Conservation (phyloP, 2,113 vertebrate genomes). For the Rousettus leschenaultii region DNA sequence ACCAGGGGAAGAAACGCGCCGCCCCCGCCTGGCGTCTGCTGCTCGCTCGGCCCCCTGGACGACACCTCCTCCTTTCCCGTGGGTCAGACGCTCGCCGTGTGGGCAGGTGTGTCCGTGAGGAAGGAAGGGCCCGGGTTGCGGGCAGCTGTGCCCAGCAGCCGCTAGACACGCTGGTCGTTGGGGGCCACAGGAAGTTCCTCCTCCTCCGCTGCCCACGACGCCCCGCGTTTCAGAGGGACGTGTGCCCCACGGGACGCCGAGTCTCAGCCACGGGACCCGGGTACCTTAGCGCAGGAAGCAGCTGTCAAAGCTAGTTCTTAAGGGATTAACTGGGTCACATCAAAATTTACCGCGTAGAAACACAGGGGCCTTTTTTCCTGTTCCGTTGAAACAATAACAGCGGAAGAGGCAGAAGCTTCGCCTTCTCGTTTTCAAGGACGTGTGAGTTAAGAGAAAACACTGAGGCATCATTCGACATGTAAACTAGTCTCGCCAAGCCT, state of each 20-base stretch:
- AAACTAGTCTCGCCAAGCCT: not conserved
- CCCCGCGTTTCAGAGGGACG: conserved; percentile 59
- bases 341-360: conserved; percentile 76
- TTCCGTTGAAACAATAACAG: conserved; percentile 49
- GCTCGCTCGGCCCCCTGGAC: not conserved
- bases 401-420: not conserved
- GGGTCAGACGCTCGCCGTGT: not conserved
- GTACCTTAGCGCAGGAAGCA: conserved; percentile 69
- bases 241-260: conserved; percentile 28
- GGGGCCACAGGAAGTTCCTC: not conserved
- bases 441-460: not conserved
- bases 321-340: conserved; percentile 79
- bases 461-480: not conserved
- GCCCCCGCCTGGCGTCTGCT: not conserved
- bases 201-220: not conserved
- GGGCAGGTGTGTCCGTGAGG: not conserved
- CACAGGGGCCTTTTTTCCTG: conserved; percentile 49
- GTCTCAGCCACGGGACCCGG: conserved; percentile 67
- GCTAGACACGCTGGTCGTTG: not conserved
- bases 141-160: not conserved
- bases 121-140: not conserved
- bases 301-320: conserved; percentile 78
- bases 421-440: not conserved
- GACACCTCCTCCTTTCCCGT: not conserved
- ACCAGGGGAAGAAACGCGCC: too few relatives aligned